phyloP scores from a whole-genome alignment of 1,140 invertebrate species.

The Habropoda laboriosa region DNA sequence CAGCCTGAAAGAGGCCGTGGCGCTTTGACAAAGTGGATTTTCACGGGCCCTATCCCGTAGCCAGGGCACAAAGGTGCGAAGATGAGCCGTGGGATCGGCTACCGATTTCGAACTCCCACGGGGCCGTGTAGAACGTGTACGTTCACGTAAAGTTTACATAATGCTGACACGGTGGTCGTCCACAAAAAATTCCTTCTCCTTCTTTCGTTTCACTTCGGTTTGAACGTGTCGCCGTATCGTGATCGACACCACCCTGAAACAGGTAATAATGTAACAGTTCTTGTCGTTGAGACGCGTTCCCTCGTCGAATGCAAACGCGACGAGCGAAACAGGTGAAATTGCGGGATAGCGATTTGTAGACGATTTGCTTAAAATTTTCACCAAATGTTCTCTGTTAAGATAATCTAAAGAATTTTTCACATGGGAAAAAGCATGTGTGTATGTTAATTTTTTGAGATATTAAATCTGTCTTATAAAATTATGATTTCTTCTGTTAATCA shows the following conservation, averaged over 20 bases:
- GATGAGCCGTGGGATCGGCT: constrained; percentile 47
- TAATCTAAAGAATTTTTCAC: too few relatives aligned
- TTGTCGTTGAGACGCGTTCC: not conserved
- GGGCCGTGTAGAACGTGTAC: too few relatives aligned
- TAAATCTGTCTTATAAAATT: too few relatives aligned
- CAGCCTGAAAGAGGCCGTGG: not conserved
- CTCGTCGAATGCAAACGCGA: too few relatives aligned
- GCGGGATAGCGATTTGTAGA: too few relatives aligned
- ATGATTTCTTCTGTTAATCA: too few relatives aligned
- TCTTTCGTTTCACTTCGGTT: not conserved
- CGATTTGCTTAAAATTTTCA: too few relatives aligned
- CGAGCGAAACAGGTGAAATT: too few relatives aligned
- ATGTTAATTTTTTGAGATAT: too few relatives aligned
- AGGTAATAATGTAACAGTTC: constrained; percentile 16
- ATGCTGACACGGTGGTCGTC: constrained; percentile 33
- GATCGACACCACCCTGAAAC: constrained; percentile 28
- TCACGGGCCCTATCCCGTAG: constrained; percentile 14
- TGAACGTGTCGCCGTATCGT: constrained; percentile 10
- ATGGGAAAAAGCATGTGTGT: too few relatives aligned
- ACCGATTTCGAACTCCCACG: constrained; percentile 41
- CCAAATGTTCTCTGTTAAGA: too few relatives aligned
- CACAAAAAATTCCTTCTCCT: constrained; percentile 37
- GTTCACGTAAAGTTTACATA: constrained; percentile 57
- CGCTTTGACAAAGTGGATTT: constrained; percentile 63
- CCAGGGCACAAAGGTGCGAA: constrained; percentile 38